Evolutionary conservation across 2,113 vertebrate genomes (phyloP).

Genomic region (Genyomyrus donnyi): DNA sequence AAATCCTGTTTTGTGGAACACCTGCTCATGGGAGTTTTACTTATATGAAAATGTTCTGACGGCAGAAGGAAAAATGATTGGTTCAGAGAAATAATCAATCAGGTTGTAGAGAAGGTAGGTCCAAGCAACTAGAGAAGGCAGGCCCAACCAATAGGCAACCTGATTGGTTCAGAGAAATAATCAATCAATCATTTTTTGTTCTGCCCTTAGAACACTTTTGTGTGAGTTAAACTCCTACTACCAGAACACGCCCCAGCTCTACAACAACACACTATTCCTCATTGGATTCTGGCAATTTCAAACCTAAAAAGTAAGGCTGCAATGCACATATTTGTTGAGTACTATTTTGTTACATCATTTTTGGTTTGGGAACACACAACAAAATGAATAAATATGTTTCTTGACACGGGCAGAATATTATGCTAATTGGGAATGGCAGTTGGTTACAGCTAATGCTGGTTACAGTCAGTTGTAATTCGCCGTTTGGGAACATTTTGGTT

Average conservation of each 20-base stretch:
- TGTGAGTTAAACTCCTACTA: background rate
- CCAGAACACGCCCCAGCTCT: background rate
- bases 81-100: too few species aligned
- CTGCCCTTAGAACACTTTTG: background rate
- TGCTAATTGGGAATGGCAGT: background rate
- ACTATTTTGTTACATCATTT: background rate
- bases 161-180: background rate
- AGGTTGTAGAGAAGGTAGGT: too few species aligned
- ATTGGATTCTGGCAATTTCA: background rate
- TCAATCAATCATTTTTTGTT: background rate
- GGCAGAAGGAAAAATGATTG: too few species aligned
- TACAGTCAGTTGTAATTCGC: background rate
- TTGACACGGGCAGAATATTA: background rate
- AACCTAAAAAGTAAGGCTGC: background rate
- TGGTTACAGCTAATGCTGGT: background rate
- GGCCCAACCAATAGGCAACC: background rate
- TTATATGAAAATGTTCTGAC: too few species aligned
- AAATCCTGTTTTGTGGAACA: too few species aligned
- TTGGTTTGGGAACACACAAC: background rate
- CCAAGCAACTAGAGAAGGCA: background rate
- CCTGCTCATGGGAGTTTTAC: too few species aligned
- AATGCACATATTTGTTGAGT: background rate
- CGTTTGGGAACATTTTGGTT: background rate
- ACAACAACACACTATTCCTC: background rate
- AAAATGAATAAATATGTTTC: background rate